These are phyloP conservation scores for Siphlonurus alternatus DNA, from an alignment of 2,888 invertebrate genomes.

Conservation along the genomic window DNA sequence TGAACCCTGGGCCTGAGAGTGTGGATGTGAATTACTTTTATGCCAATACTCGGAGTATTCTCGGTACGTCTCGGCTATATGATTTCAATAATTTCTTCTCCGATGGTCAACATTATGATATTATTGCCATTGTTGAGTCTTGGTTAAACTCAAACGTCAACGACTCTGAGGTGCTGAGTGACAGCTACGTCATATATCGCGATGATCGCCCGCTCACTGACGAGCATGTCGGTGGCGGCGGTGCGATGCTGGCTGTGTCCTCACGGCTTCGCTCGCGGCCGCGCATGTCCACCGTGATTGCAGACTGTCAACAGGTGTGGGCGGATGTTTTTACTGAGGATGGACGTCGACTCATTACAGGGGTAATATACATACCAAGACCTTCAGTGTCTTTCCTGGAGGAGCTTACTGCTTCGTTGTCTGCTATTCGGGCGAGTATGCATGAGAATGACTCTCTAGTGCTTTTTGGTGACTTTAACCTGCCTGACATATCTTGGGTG, in stretches of 20 bases:
- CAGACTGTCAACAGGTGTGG: not conserved
- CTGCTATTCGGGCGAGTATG: not conserved
- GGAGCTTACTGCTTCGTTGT: not conserved
- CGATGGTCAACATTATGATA: too few species aligned
- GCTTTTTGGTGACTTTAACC: not conserved
- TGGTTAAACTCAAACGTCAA: too few species aligned
- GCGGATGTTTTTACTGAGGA: not conserved
- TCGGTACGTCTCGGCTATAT: too few species aligned
- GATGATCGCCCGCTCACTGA: not conserved
- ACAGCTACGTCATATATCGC: not conserved
- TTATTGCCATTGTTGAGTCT: too few species aligned
- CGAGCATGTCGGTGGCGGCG: not conserved
- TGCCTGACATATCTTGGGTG: not conserved
- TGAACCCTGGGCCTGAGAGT: too few species aligned
- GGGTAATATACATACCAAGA: not conserved
- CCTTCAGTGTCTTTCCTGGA: not conserved
- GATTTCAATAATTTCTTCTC: too few species aligned
- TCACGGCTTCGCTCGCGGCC: not conserved
- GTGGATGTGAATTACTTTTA: too few species aligned
- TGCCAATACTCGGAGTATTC: too few species aligned
- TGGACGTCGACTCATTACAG: not conserved
- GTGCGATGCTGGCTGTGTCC: not conserved
- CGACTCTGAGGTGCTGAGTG: too few species aligned
- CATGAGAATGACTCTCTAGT: not conserved
- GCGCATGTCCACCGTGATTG: not conserved